A percentile compares a stretch with the other conserved stretches of the same genome.
Evolutionary conservation across 1,140 invertebrate genomes (phyloP).

Genomic region (Drosophila pallidifrons): DNA sequence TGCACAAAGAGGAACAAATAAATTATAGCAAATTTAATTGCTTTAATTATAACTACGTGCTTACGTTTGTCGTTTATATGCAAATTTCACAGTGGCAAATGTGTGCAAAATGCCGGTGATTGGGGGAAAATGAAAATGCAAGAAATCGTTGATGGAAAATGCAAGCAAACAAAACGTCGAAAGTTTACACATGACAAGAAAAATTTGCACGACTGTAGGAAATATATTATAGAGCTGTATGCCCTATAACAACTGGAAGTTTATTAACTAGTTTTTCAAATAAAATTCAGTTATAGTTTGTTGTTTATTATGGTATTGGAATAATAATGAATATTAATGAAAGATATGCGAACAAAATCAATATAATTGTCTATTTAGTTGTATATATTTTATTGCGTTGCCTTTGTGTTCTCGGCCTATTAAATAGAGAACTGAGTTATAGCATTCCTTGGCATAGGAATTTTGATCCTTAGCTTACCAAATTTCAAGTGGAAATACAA

Average conservation of each 20-base stretch:
- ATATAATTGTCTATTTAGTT: too few relatives aligned
- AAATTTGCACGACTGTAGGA: slow-evolving; percentile 14
- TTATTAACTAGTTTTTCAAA: not conserved
- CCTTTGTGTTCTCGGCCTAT: too few relatives aligned
- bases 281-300: not conserved
- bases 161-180: slow-evolving; percentile 28
- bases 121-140: not conserved
- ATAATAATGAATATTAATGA: too few relatives aligned
- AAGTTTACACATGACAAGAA: slow-evolving; percentile 29
- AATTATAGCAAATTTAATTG: slow-evolving; percentile 16
- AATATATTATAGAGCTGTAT: not conserved
- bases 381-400: too few relatives aligned
- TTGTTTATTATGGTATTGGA: too few relatives aligned
- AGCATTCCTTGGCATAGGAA: too few relatives aligned
- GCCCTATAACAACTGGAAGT: not conserved
- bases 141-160: slow-evolving; percentile 23
- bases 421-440: too few relatives aligned
- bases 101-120: slow-evolving; percentile 24
- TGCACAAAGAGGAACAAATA: slow-evolving; percentile 10
- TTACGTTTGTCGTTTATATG: slow-evolving; percentile 5
- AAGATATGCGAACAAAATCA: too few relatives aligned
- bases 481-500: too few relatives aligned
- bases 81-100: slow-evolving; percentile 11
- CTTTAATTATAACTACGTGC: slow-evolving; percentile 14
- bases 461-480: too few relatives aligned